These are phyloP conservation scores for Labia minor DNA, from an alignment of 2,888 invertebrate genomes.

Conservation along the genomic window DNA sequence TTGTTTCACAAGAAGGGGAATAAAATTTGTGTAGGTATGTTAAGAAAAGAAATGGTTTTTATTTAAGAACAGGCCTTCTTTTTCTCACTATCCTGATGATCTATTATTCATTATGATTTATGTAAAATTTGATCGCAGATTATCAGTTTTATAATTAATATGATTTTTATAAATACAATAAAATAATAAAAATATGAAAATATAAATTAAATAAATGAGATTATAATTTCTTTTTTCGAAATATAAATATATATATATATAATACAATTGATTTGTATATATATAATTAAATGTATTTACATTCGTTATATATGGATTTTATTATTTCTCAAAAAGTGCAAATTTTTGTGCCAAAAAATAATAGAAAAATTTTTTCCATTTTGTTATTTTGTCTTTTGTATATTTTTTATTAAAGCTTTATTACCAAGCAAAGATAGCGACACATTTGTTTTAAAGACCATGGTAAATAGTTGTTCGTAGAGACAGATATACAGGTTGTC, in stretches of 20 bases:
- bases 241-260: conserved; percentile 2
- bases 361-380: not conserved
- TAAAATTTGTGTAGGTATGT: too few relatives aligned
- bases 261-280: not conserved
- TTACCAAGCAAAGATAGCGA: conserved; percentile 3
- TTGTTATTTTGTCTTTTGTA: not conserved
- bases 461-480: not conserved
- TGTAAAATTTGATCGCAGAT: too few relatives aligned
- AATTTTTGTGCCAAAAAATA: conserved; percentile 9
- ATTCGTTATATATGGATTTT: not conserved
- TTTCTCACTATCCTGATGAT: too few relatives aligned
- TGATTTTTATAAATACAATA: too few relatives aligned
- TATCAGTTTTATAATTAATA: too few relatives aligned
- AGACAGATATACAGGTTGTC: not conserved
- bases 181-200: too few relatives aligned
- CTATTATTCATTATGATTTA: too few relatives aligned
- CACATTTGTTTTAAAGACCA: not conserved
- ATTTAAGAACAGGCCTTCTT: too few relatives aligned
- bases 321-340: not conserved
- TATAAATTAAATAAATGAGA: too few relatives aligned
- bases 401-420: not conserved
- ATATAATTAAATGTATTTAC: not conserved
- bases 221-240: too few relatives aligned
- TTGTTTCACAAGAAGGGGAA: too few relatives aligned
- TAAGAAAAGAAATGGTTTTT: too few relatives aligned